These are phyloP conservation scores for Rhinichthys osculus DNA, from an alignment of 2,797 vertebrate species.

Conservation along the genomic window DNA sequence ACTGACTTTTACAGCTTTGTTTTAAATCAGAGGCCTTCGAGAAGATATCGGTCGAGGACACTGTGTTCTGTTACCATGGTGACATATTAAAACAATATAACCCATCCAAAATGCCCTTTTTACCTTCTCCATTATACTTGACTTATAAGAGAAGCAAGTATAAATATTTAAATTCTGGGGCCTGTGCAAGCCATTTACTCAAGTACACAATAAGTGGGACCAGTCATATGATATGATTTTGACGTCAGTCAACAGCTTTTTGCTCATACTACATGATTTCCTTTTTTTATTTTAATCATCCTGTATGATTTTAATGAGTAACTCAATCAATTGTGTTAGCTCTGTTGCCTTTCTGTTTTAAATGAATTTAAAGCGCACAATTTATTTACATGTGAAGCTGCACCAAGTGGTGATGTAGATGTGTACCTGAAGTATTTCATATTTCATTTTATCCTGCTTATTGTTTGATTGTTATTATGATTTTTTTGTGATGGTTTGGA, in stretches of 20 bases:
- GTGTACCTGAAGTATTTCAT: neutral
- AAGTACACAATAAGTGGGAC: neutral
- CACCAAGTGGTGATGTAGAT: neutral
- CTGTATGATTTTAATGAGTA: neutral
- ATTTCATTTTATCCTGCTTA: neutral
- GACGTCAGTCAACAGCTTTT: neutral
- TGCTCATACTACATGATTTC: neutral
- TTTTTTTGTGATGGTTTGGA: neutral
- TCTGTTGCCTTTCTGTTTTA: slow-evolving; percentile 7
- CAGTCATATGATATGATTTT: neutral
- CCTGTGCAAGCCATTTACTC: neutral
- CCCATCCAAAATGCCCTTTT: neutral
- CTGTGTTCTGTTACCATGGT: neutral
- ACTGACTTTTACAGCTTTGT: neutral
- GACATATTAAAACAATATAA: slow-evolving; percentile 17
- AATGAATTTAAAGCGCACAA: slow-evolving; percentile 43
- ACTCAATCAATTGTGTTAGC: slow-evolving; percentile 27
- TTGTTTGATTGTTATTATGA: neutral
- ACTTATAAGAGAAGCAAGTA: neutral
- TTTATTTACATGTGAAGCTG: neutral
- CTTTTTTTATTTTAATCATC: neutral
- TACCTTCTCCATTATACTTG: slow-evolving; percentile 5
- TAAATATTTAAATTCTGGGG: slow-evolving; percentile 17
- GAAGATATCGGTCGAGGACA: neutral
- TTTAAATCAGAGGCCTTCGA: neutral